Evolutionary conservation across 2,113 vertebrate genomes (phyloP), one percentile per base, ranked within the genome.

Genomic region (Phrynosoma blainvillii): DNA sequence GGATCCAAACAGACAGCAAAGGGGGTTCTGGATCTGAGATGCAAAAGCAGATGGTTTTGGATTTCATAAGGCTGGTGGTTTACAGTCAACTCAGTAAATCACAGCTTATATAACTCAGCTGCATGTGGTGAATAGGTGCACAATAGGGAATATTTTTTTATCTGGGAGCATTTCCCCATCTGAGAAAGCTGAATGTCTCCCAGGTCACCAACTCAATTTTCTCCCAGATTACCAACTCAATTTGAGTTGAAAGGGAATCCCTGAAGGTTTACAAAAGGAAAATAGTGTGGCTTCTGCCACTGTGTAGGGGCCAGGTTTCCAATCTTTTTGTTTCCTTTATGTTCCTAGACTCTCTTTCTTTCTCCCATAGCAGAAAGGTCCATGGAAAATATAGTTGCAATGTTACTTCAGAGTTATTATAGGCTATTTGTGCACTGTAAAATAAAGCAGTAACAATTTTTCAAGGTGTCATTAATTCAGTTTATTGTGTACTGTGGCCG

Each of bases 381-480:
- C 62, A 21, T 82, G 18, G 71, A 86, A n/a, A 71, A 73, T 86
- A 68, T 16, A 75, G 84, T 82, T 84, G 68, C 52, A 86, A 21
- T 87, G 36, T 90, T 85, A 36, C 20, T 66, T 21, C 65, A 75
- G 90, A 85, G 30, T 87, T 82, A 88, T 91, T 91, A 5, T 7
- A 52, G 68, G 0, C 0, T 27, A 79, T 90, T 87, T 91, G 70
- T 68, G 14, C 78, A 71, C 3, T 82, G 27, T 82, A 14, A 90
- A 88, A 89, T 59, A 83, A 89, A 90, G 36, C 74, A 87, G 32
- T 89, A 90, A 90, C 36, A 78, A 88, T 47, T 12, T 92, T 94
- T 83, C 74, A 91, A 47, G 89, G 74, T 92, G 65, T 83, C 88
- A 90, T 93, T 94, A 92, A 95, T 93, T 94, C 77, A n/a, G 8